Conservation (phyloP, 2,888 invertebrate species). For the Liodrosophila aerea region DNA sequence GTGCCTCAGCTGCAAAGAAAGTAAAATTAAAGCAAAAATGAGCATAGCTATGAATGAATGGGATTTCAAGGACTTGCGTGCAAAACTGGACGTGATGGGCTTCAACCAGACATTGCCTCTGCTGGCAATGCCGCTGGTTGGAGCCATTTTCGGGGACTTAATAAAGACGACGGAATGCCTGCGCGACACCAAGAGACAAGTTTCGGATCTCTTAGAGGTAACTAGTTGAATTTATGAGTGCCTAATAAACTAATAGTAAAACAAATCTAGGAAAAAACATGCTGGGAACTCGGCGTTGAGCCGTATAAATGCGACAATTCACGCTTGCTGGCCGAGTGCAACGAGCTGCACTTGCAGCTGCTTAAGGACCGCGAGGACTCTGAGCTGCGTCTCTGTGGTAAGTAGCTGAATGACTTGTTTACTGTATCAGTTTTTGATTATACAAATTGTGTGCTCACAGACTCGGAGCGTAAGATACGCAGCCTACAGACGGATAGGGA, state of each 20-base stretch:
- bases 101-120: slow-evolving; percentile 89
- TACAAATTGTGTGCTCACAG: slow-evolving; percentile 70
- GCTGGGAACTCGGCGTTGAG: slow-evolving; percentile 88
- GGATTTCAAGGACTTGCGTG: slow-evolving; percentile 82
- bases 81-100: slow-evolving; percentile 91
- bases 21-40: neutral
- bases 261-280: slow-evolving; percentile 86
- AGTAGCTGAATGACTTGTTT: no score
- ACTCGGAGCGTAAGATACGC: slow-evolving; percentile 83
- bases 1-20: slow-evolving; percentile 17
- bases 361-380: slow-evolving; percentile 86
- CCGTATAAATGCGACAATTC: slow-evolving; percentile 92
- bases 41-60: slow-evolving; percentile 66
- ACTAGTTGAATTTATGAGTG: neutral
- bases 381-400: slow-evolving; percentile 85
- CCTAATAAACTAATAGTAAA: neutral
- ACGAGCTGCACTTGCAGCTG: slow-evolving; percentile 87
- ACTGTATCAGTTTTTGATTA: neutral
- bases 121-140: slow-evolving; percentile 91
- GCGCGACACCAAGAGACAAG: slow-evolving; percentile 91
- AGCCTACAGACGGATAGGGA: slow-evolving; percentile 84
- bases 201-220: slow-evolving; percentile 87
- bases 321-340: slow-evolving; percentile 89
- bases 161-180: slow-evolving; percentile 94
- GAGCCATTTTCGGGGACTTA: slow-evolving; percentile 91